Conservation (phyloP, 2,888 invertebrate genomes). For the Tineola bisselliella region DNA sequence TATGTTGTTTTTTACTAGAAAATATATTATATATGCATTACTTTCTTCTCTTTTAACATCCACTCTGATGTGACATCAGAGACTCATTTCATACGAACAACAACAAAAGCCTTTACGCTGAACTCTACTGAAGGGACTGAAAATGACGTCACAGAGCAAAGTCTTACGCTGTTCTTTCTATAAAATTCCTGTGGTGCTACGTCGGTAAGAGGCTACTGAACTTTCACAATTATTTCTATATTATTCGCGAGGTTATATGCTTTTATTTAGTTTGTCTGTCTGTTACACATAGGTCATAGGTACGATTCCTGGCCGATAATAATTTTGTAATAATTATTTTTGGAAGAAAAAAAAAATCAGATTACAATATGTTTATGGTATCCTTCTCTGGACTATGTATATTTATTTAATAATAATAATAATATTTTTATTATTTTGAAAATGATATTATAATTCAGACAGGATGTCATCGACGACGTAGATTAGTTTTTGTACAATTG, state of each 20-base stretch:
- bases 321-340: too few relatives aligned
- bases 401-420: too few relatives aligned
- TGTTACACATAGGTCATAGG: neutral
- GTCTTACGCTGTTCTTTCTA: neutral
- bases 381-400: too few relatives aligned
- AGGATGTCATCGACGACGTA: too few relatives aligned
- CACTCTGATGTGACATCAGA: neutral
- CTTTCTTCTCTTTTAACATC: neutral
- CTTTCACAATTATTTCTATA: neutral
- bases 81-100: constrained; percentile 7
- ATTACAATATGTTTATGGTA: too few relatives aligned
- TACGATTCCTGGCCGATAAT: too few relatives aligned
- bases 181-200: neutral
- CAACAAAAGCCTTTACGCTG: constrained; percentile 11
- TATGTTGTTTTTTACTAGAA: neutral
- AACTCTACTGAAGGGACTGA: constrained; percentile 11
- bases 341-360: too few relatives aligned
- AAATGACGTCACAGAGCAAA: neutral
- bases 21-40: neutral
- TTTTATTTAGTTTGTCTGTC: neutral
- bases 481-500: too few relatives aligned
- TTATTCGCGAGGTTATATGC: too few relatives aligned
- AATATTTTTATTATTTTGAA: too few relatives aligned
- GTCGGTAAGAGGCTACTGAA: too few relatives aligned
- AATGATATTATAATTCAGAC: too few relatives aligned